Conservation (phyloP, 2,113 vertebrate genomes). For the Gulo gulo region DNA sequence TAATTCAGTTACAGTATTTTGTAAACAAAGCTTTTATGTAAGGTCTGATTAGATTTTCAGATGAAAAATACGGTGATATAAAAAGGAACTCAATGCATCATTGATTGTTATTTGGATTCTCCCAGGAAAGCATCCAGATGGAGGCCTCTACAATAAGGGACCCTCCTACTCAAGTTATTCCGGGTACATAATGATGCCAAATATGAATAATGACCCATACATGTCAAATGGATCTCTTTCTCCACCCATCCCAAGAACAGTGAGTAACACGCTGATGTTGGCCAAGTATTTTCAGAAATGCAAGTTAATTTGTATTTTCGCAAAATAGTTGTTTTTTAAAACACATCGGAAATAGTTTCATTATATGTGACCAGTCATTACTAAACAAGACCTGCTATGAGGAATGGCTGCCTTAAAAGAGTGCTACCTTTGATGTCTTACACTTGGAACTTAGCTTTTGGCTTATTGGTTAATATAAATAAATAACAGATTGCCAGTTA, state of each 20-base stretch:
- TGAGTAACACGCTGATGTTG: conserved; percentile 85
- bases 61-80: not conserved
- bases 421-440: conserved; percentile 14
- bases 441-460: conserved; percentile 20
- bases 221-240: conserved; percentile 98
- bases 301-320: conserved; percentile 58
- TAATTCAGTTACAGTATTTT: conserved; percentile 52
- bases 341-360: not conserved
- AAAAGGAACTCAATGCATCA: not conserved
- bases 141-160: conserved; percentile 93
- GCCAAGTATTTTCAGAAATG: conserved; percentile 43
- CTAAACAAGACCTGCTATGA: not conserved
- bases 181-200: conserved; percentile 99
- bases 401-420: conserved; percentile 5
- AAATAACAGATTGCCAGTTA: not conserved
- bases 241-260: conserved; percentile 97
- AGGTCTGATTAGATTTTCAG: conserved; percentile 23
- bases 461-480: not conserved
- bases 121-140: conserved; percentile 93
- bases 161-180: conserved; percentile 94
- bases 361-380: not conserved
- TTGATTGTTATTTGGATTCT: conserved; percentile 54
- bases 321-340: conserved; percentile 50
- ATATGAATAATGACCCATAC: conserved; percentile 96
- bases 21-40: conserved; percentile 51